Conservation (phyloP, 2,888 invertebrate genomes). For the Eupeodes luniger region DNA sequence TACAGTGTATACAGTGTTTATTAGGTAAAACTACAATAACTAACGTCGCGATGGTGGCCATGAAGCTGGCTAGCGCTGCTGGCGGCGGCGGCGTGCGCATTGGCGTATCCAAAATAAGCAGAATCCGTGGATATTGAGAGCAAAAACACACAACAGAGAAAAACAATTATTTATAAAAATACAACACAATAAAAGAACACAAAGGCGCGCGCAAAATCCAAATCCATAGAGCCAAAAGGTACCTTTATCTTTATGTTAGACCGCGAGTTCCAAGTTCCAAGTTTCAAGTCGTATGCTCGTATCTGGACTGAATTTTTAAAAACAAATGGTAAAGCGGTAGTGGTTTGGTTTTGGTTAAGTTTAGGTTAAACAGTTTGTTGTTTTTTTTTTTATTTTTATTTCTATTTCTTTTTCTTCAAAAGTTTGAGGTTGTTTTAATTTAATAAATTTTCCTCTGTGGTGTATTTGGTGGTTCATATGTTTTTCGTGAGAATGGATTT, state of each 20-base stretch:
- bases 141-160: slow-evolving; percentile 38
- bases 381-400: slow-evolving; percentile 19
- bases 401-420: background rate
- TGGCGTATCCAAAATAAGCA: slow-evolving; percentile 53
- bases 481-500: background rate
- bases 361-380: slow-evolving; percentile 27
- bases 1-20: background rate
- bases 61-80: too few relatives aligned
- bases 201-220: slow-evolving; percentile 63
- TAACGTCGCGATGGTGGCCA: background rate
- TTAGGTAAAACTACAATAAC: slow-evolving; percentile 19
- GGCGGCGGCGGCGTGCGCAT: slow-evolving; percentile 40
- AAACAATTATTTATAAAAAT: slow-evolving; percentile 12
- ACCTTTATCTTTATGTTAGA: slow-evolving; percentile 34
- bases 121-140: slow-evolving; percentile 57
- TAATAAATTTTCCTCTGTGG: background rate
- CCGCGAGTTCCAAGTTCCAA: slow-evolving; percentile 39
- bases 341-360: slow-evolving; percentile 37
- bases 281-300: slow-evolving; percentile 23
- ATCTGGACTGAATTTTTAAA: slow-evolving; percentile 8
- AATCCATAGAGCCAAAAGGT: background rate
- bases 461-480: background rate
- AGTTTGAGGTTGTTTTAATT: slow-evolving; percentile 14
- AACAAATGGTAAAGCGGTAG: slow-evolving; percentile 35
- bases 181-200: slow-evolving; percentile 49